Evolutionary conservation across 2,797 vertebrate species (phyloP).

Genomic region (Scolopax rusticola): DNA sequence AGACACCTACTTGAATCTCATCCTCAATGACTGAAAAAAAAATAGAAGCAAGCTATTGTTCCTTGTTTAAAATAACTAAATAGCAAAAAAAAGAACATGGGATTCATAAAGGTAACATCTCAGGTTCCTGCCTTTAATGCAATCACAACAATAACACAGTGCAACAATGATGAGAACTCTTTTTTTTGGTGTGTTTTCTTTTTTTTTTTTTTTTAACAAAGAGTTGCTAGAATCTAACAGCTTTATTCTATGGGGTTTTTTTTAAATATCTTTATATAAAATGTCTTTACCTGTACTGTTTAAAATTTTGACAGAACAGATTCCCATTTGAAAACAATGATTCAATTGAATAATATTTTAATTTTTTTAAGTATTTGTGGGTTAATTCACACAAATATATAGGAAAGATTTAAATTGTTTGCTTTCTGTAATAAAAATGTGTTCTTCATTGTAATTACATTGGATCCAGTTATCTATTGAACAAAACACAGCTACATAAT

Average conservation of each 20-base stretch:
- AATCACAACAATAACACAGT: background rate
- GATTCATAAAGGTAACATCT: background rate
- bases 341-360: background rate
- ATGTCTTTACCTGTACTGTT: background rate
- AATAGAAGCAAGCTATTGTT: background rate
- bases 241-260: background rate
- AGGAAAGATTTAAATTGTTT: background rate
- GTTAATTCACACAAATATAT: fast-evolving
- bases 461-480: background rate
- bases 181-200: background rate
- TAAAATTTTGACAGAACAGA: background rate
- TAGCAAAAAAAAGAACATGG: background rate
- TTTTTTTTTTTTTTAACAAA: background rate
- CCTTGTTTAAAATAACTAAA: background rate
- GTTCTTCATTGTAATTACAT: background rate
- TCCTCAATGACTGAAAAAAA: background rate
- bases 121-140: background rate
- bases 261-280: background rate
- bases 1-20: background rate
- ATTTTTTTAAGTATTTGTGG: fast-evolving
- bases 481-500: background rate
- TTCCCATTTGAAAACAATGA: background rate
- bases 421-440: background rate
- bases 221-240: background rate
- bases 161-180: background rate